Evolutionary conservation across 1,140 invertebrate genomes (phyloP).

Genomic region (Aphelenchoides besseyi): DNA sequence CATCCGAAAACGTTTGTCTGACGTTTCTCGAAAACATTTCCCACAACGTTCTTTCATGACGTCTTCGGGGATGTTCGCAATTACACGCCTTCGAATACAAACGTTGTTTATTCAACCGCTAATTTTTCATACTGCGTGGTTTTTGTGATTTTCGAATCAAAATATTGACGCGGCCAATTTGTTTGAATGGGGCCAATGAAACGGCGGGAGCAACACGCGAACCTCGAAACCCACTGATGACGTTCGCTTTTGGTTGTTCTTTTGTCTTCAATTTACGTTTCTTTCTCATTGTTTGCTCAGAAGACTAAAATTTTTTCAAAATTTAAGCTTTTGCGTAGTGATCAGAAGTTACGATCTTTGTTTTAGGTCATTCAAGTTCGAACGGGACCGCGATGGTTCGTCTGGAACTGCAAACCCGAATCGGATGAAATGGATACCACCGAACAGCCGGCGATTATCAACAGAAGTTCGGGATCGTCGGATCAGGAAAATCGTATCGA

Average conservation of each 20-base stretch:
- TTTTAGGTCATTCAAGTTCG: constrained; percentile 12
- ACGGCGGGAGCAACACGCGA: background rate
- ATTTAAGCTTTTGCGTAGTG: background rate
- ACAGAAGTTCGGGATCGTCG: background rate
- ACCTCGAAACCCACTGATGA: too few relatives aligned
- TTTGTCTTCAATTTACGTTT: background rate
- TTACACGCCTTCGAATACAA: background rate
- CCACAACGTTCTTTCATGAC: background rate
- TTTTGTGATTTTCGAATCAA: background rate
- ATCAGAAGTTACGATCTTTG: background rate
- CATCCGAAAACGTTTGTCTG: background rate
- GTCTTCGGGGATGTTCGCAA: background rate
- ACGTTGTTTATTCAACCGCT: background rate
- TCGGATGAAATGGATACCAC: too few relatives aligned
- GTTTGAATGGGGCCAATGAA: background rate
- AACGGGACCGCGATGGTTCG: constrained; percentile 6
- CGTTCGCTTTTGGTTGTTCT: background rate
- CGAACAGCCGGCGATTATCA: background rate
- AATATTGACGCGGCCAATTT: background rate
- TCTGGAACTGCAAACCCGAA: background rate
- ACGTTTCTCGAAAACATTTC: constrained; percentile 7
- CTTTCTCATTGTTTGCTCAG: background rate
- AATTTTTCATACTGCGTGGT: background rate
- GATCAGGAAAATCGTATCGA: constrained; percentile 8
- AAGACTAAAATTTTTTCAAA: background rate